Base-by-base conservation (phyloP, 35 echinoderm and acorn worm species). In the Heliocidaris tuberculata region DNA sequence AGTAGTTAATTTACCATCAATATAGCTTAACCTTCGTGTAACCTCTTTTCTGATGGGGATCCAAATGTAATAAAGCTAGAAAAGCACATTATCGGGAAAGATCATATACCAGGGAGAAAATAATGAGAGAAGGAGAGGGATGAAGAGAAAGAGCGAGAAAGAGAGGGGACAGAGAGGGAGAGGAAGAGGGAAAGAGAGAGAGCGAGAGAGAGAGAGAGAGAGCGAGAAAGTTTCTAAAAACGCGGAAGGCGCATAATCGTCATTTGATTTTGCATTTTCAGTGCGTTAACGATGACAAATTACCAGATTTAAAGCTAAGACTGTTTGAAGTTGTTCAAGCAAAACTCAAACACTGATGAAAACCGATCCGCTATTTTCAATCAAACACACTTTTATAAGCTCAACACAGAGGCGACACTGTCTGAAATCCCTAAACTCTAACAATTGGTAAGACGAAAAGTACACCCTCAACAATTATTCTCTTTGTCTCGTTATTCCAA, bases 271-370 rank as follows among this genome's bases (percentile, higher is more conserved):
- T 7, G 7, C 27, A 7, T 78, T 24, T 78, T 24, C 65, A 78
- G 27, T 78, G 27, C 65, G 65, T 78, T 78, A 78, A 78, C 65
- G 65, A 78, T 78, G 65, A 78, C 65, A 78, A 78, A 78, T 78
- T 78, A 78, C 65, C 65, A 78, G 65, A n/a, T 78, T 78, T 78
- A 78, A 21, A 78, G 19, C 17, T 78, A 78, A 78, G 65, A n/a
- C 65, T 78, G 65, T 78, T 78, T 78, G 65, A n/a, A 78, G 27
- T 78, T 78, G 65, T 19, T 78, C 65, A 78, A 78, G 65, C 65
- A 78, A 78, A 78, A 21, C 65, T 78, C 65, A 78, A 78, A 78
- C 17, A 78, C 2, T 78, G 65, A 19, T 78, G 65, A 78, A 78
- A 78, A 78, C 65, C 65, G 65, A 78, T 78, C 65, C 65, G 7